Conservation (phyloP, 2,888 invertebrate genomes). For the Drosophila kanekoi region DNA sequence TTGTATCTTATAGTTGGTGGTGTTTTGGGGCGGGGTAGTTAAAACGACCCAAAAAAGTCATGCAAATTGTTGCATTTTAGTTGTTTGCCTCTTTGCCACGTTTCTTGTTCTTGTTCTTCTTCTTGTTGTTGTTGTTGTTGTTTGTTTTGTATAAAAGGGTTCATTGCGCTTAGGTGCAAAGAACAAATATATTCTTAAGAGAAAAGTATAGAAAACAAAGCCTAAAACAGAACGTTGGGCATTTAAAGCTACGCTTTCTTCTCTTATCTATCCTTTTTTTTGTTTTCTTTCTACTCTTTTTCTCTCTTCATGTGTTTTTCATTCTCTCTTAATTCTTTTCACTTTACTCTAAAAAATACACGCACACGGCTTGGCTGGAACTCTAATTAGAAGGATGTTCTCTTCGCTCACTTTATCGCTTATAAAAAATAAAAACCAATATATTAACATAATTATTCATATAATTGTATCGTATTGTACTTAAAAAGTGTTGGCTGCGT, state of each 20-base stretch:
- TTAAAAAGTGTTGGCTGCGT: slow-evolving; percentile 38
- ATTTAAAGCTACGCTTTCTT: slow-evolving; percentile 66
- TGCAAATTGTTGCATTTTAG: slow-evolving; percentile 43
- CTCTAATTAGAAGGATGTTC: slow-evolving; percentile 40
- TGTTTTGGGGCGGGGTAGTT: slow-evolving; percentile 35
- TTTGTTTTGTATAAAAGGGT: slow-evolving; percentile 42
- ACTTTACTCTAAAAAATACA: slow-evolving; percentile 51
- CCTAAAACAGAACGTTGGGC: slow-evolving; percentile 41
- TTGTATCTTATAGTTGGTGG: slow-evolving; percentile 65
- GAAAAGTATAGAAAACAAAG: slow-evolving; percentile 37
- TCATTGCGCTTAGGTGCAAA: slow-evolving; percentile 23
- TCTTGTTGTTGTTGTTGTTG: slow-evolving; percentile 18
- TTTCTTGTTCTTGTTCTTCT: slow-evolving; percentile 21
- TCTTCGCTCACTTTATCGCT: slow-evolving; percentile 37
- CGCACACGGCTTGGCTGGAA: slow-evolving; percentile 48
- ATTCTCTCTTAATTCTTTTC: slow-evolving; percentile 6
- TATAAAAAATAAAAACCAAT: slow-evolving; percentile 45
- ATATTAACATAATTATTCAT: slow-evolving; percentile 45
- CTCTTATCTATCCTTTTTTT: slow-evolving; percentile 13
- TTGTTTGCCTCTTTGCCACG: slow-evolving; percentile 44
- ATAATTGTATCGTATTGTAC: slow-evolving; percentile 44
- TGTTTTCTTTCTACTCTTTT: slow-evolving; percentile 21
- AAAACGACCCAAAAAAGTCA: slow-evolving; percentile 62
- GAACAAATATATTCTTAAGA: slow-evolving; percentile 38
- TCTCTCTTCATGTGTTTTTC: slow-evolving; percentile 2